Evolutionary conservation across 2,888 invertebrate species (phyloP), one percentile per base, ranked within the genome.

Genomic region (Dynastes tityus): DNA sequence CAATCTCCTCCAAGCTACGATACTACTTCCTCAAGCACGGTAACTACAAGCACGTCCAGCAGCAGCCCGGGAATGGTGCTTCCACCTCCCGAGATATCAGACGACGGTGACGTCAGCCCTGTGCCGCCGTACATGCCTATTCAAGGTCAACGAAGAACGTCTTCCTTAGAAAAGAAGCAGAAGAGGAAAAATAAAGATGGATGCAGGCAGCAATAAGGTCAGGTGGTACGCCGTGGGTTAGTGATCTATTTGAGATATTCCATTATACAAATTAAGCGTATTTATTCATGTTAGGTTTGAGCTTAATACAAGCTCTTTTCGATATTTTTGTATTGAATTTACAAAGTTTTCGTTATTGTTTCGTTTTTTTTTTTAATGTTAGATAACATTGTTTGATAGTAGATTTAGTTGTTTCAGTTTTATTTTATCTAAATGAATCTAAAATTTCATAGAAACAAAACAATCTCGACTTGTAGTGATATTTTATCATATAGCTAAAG

Each of bases 91-190:
- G 80, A 83, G 32, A 80, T 80, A 2, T 82, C 85, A 45, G 84
- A 86, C 49, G 89, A 88, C 84, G 83, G 82, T 58, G 92, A 92
- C 83, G 89, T 90, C 64, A 90, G 89, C 82, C 90, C 91, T 63
- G 91, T 90, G 61, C 93, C 94, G 6, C 94, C 94, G 77, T 94
- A 95, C 85, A 94, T 95, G 94, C 94, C 94, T 68, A 94, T 95
- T 84, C 94, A 94, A 87, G 94, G 94, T 68, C 94, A 94, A 84
- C 89, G 94, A 80, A 89, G 94, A 83, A 91, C 90, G 1, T 90
- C 92, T n/a, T 91, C 92, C 80, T 89, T 91, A 79, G 92, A 93
- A 67, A 83, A 82, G 78, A 83, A 83, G 49, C 75, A 81, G 13
- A 88, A 88, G 80, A 86, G 85, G 79, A 87, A 87, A 77, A 83